A percentile compares a stretch with the other conserved stretches of the same genome.
These are phyloP conservation scores for Pristionchus exspectatus DNA, from an alignment of 2,888 invertebrate genomes.

Conservation along the genomic window DNA sequence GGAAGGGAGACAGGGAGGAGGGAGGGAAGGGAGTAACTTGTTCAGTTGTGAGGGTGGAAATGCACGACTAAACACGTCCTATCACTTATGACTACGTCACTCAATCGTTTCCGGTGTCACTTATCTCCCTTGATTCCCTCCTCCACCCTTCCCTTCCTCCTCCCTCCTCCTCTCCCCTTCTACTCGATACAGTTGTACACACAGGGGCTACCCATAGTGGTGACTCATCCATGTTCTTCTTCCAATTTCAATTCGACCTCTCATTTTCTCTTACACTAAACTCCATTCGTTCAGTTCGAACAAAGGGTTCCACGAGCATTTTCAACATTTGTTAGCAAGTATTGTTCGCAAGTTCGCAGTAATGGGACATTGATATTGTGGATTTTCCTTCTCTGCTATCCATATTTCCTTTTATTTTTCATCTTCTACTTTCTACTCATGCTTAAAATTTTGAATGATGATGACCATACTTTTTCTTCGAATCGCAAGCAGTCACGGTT, in stretches of 20 bases:
- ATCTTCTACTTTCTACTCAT: too few species aligned
- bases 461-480: not conserved
- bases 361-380: not conserved
- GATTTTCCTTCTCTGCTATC: not conserved
- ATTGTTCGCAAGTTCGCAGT: too few species aligned
- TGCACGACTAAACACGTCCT: conserved; percentile 24
- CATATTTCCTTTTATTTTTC: not conserved
- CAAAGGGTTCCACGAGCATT: not conserved
- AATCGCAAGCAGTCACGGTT: not conserved
- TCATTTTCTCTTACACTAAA: conserved; percentile 3
- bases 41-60: conserved; percentile 1
- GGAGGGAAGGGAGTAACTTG: not conserved
- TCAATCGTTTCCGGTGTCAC: conserved; percentile 30
- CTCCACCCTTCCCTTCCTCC: not conserved
- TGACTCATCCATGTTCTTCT: conserved; percentile 25
- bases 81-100: conserved; percentile 13
- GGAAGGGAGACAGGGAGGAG: too few species aligned
- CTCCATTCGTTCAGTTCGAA: conserved; percentile 7
- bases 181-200: conserved; percentile 41
- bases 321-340: not conserved
- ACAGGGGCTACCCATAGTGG: not conserved
- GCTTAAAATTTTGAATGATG: not conserved
- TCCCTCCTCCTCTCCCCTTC: conserved; percentile 14
- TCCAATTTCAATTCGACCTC: conserved; percentile 23
- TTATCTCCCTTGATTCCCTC: conserved; percentile 26